Percentiles rank a stretch among this genome's conserved stretches.
Evolutionary conservation across 1,140 invertebrate species (phyloP).

Genomic region (Dendrolimus kikuchii): DNA sequence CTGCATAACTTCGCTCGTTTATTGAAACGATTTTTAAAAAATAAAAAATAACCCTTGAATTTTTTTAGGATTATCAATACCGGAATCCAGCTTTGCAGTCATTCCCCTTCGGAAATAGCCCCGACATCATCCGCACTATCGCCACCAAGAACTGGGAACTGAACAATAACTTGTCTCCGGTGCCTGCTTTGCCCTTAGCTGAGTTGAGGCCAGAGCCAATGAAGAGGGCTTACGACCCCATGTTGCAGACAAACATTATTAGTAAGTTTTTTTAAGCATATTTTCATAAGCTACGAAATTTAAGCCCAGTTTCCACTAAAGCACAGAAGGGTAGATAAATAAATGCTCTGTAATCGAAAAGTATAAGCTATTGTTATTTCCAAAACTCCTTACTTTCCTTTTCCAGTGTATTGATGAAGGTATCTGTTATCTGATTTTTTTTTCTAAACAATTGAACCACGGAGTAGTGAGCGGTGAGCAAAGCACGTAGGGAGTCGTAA

Average conservation of each 20-base stretch:
- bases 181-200: conserved; percentile 41
- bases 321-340: too few species aligned
- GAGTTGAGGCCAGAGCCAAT: conserved; percentile 52
- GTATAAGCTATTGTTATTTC: too few species aligned
- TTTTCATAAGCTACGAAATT: too few species aligned
- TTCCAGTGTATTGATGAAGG: too few species aligned
- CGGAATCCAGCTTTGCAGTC: conserved; percentile 39
- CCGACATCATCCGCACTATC: conserved; percentile 49
- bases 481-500: too few species aligned
- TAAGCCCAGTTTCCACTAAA: too few species aligned
- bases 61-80: conserved; percentile 49
- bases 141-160: conserved; percentile 57
- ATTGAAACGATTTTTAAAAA: too few species aligned
- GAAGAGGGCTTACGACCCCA: conserved; percentile 61
- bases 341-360: too few species aligned
- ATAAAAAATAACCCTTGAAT: background rate
- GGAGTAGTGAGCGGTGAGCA: too few species aligned
- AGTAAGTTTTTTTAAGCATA: conserved; percentile 31
- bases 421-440: too few species aligned
- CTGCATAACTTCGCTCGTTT: background rate
- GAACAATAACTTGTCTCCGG: conserved; percentile 50
- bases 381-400: too few species aligned
- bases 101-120: conserved; percentile 48
- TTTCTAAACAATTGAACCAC: too few species aligned
- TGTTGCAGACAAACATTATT: conserved; percentile 60